Base-by-base conservation (phyloP, 2,888 invertebrate genomes). In the Osmoderma eremita region DNA sequence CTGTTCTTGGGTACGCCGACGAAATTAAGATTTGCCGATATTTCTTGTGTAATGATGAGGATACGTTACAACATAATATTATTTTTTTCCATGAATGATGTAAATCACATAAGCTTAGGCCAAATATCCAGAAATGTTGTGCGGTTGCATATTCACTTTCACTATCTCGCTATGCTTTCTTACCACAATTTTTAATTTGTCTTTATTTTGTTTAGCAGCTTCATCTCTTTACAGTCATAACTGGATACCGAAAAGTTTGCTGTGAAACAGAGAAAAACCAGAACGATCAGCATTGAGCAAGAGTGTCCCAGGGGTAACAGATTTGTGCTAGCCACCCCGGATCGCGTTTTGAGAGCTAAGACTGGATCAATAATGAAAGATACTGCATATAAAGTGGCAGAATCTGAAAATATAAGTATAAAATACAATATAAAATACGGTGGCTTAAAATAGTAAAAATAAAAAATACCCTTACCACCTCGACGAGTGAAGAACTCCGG, bases 251-350 rank as follows among this genome's bases (percentile, higher is more conserved):
- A 69, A n/a, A 71, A 69, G 36, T 70, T 81, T 79, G 3, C 76
- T 10, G 12, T 65, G 3, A 42, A 62, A 30, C 65, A 66, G 22
- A 62, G 53, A 51, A 65, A 66, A 36, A 48, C 54, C 15, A 62
- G 65, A 45, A 45, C 68, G 10, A 90, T 98, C 65, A 98, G 98
- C 0, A 91, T 94, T 75, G 98, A 99, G 80, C 98, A 98, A 82
- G 98, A 99, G 83, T 99, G 98, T 82, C 92, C 94, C 0, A 83
- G 94, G n/a, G 98, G 98, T n/a, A 98, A 99, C 82, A 67, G 96
- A 64, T 95, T 95, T 80, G 95, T 97, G 90, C 90, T 94, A 83
- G 91, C 93, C 36, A 89, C 91, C 0, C 93, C 95, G 3, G 94
- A 95, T 77, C 91, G 90, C 74, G 89, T 95, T 66, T 84, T 94